Conservation (phyloP, 1,140 invertebrate genomes). For the Drosophila paulistorum region DNA sequence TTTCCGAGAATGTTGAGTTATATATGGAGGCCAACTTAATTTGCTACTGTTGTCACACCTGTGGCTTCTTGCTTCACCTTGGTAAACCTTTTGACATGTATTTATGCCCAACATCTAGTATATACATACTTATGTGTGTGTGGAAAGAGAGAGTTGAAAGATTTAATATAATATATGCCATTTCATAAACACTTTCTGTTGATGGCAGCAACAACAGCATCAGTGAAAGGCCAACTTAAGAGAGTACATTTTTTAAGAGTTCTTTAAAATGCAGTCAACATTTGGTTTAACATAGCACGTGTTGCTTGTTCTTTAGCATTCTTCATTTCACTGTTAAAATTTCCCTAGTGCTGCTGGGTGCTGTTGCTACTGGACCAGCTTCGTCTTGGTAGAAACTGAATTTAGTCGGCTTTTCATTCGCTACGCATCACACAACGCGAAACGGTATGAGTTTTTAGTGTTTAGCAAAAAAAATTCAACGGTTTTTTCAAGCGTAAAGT, state of each 20-base stretch:
- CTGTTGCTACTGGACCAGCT: constrained; percentile 4
- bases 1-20: constrained; percentile 74
- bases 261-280: neutral
- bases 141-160: constrained; percentile 63
- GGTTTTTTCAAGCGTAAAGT: neutral
- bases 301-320: constrained; percentile 46
- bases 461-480: neutral
- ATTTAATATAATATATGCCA: constrained; percentile 69
- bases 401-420: constrained; percentile 14
- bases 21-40: constrained; percentile 70
- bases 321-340: constrained; percentile 43
- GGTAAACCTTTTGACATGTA: constrained; percentile 62
- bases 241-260: neutral
- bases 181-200: constrained; percentile 57
- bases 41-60: constrained; percentile 69
- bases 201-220: constrained; percentile 7
- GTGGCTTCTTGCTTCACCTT: constrained; percentile 65
- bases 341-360: constrained; percentile 25
- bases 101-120: constrained; percentile 43
- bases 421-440: constrained; percentile 37
- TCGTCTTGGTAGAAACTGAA: neutral
- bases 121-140: constrained; percentile 9
- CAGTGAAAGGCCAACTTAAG: neutral
- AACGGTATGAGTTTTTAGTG: constrained; percentile 1
- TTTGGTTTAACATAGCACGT: constrained; percentile 51